A percentile compares a stretch with the other conserved stretches of the same genome.
Conservation (phyloP, 2,113 vertebrate species). For the Zeus faber region DNA sequence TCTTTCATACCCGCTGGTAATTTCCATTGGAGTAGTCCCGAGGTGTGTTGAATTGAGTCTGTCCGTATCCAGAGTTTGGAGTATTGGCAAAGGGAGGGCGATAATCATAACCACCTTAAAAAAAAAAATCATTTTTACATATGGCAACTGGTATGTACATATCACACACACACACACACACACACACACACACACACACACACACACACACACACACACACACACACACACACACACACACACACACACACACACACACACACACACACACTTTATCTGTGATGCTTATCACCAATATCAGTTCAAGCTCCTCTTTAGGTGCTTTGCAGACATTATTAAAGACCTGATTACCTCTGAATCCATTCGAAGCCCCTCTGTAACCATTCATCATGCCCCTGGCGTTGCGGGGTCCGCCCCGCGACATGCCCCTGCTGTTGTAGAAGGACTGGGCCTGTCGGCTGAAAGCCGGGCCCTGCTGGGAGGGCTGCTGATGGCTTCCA, state of each 20-base stretch:
- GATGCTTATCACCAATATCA: too few species aligned
- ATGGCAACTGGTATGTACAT: too few species aligned
- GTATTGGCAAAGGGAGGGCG: constrained; percentile 90
- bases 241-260: too few species aligned
- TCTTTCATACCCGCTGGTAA: constrained; percentile 88
- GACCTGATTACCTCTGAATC: constrained; percentile 83
- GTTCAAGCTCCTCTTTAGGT: too few species aligned
- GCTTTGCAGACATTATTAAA: too few species aligned
- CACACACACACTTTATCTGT: too few species aligned
- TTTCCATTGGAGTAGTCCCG: constrained; percentile 89
- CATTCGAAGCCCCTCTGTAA: constrained; percentile 91
- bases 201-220: too few species aligned
- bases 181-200: too few species aligned
- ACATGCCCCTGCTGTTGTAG: constrained; percentile 91
- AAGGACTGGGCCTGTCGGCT: constrained; percentile 88
- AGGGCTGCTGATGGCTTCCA: constrained; percentile 83
- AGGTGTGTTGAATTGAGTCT: constrained; percentile 89
- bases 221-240: too few species aligned
- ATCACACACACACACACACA: too few species aligned
- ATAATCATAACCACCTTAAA: constrained; percentile 92
- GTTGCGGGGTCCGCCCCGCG: constrained; percentile 89
- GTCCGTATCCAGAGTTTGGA: constrained; percentile 91
- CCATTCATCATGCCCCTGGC: constrained; percentile 92
- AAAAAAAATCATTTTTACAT: too few species aligned
- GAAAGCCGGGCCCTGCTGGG: constrained; percentile 86